Conservation (phyloP, 2,888 invertebrate genomes). For the Ramazzottius varieornatus region DNA sequence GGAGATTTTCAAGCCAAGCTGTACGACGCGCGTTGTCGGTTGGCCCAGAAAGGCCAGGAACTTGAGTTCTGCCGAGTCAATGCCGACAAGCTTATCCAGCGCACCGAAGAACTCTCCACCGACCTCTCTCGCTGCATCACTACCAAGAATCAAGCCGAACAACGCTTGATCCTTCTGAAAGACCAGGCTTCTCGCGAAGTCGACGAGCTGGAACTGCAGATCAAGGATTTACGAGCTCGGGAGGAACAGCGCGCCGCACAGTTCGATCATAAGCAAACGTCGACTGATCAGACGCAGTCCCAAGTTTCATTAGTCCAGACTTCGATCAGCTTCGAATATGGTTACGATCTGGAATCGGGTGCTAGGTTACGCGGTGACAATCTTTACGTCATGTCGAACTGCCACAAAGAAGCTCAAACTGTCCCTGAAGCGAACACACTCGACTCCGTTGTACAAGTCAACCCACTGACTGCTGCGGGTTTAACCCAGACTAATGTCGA, state of each 20-base stretch:
- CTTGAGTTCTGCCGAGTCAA: background rate
- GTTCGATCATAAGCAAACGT: background rate
- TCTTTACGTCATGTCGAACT: no score
- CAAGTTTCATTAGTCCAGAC: background rate
- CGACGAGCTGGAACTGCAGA: slow-evolving; percentile 3
- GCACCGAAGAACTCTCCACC: background rate
- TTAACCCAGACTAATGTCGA: background rate
- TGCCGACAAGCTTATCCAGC: background rate
- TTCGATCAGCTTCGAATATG: background rate
- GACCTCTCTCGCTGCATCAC: background rate
- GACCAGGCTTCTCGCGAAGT: background rate
- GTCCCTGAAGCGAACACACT: background rate
- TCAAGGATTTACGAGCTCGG: background rate
- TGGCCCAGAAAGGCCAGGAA: background rate
- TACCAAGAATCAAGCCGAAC: background rate
- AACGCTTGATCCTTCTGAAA: background rate
- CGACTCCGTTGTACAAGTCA: background rate
- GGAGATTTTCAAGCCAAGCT: background rate
- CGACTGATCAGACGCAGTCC: background rate
- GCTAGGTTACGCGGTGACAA: background rate
- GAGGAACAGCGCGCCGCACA: background rate
- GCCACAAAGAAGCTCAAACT: no score
- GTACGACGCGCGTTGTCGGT: background rate
- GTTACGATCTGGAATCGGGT: background rate
- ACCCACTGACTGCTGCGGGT: background rate